Evolutionary conservation across 37 sponge, comb jelly and placozoan species (phyloP).

Genomic region (Beroe forskalii): DNA sequence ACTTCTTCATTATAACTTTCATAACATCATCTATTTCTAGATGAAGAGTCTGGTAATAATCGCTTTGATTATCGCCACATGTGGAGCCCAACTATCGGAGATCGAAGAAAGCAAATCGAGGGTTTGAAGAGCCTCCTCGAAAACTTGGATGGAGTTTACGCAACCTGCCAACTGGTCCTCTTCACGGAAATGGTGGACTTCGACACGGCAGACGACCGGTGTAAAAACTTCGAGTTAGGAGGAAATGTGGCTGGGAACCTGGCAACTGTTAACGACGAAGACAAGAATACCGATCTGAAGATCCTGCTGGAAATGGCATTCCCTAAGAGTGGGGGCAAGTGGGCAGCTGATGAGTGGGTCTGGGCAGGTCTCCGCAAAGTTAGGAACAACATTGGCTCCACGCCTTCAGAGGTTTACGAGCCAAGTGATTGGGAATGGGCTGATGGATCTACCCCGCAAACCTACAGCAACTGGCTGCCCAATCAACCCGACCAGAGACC

Average conservation of each 20-base stretch:
- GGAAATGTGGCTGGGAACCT: neutral
- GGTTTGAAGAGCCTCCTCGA: neutral
- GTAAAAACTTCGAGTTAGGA: neutral
- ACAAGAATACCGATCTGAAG: constrained; percentile 10
- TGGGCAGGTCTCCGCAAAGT: constrained; percentile 35
- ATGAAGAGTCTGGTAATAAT: no score
- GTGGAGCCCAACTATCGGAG: no score
- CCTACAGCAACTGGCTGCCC: neutral
- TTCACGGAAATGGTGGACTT: constrained; percentile 14
- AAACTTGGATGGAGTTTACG: neutral
- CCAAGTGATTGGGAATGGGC: constrained; percentile 21
- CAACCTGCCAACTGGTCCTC: neutral
- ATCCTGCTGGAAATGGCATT: constrained; percentile 8
- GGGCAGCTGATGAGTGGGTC: constrained; percentile 31
- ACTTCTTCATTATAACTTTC: no score
- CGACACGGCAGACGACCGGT: neutral
- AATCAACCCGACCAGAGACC: constrained; percentile 24
- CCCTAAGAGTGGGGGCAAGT: neutral
- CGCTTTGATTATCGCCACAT: no score
- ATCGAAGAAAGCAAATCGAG: neutral
- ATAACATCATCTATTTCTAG: no score
- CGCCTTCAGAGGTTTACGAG: neutral
- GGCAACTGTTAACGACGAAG: constrained; percentile 17
- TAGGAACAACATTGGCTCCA: neutral
- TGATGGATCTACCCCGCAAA: neutral